Percentiles rank a stretch among this genome's conserved stretches.
Evolutionary conservation across 2,888 invertebrate genomes (phyloP).

Genomic region (Bhutanitis thaidina): DNA sequence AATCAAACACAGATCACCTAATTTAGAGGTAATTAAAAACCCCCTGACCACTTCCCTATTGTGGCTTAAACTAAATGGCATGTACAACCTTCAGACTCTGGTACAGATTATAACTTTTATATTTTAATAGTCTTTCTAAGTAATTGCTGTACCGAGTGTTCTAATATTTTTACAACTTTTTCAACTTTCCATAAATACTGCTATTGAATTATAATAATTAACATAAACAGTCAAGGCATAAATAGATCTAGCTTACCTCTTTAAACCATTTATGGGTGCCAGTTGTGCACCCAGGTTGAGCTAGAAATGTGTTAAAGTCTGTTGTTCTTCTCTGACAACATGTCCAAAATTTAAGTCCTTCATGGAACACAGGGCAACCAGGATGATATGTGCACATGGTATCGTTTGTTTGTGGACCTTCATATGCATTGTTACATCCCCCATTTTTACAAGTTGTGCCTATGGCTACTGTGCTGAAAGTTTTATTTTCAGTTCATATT

Average conservation of each 20-base stretch:
- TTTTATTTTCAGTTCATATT: neutral
- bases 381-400: slow-evolving; percentile 89
- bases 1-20: too few relatives aligned
- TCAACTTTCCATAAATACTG: too few relatives aligned
- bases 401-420: slow-evolving; percentile 81
- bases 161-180: too few relatives aligned
- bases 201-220: too few relatives aligned
- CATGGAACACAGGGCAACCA: slow-evolving; percentile 96
- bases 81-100: too few relatives aligned
- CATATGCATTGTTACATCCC: slow-evolving; percentile 86
- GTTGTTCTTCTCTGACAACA: slow-evolving; percentile 96
- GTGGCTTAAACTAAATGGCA: too few relatives aligned
- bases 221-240: too few relatives aligned
- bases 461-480: slow-evolving; percentile 72
- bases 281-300: slow-evolving; percentile 92
- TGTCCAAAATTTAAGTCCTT: slow-evolving; percentile 98
- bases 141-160: too few relatives aligned
- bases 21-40: too few relatives aligned
- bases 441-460: slow-evolving; percentile 93
- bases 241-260: slow-evolving; percentile 82
- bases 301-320: slow-evolving; percentile 95
- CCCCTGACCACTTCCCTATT: too few relatives aligned
- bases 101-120: too few relatives aligned
- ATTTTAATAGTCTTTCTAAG: too few relatives aligned
- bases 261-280: slow-evolving; percentile 93